Percentiles rank a stretch among this genome's conserved stretches.
These are phyloP conservation scores for Hormaphis cornu DNA, from an alignment of 1,140 invertebrate species.

Conservation along the genomic window DNA sequence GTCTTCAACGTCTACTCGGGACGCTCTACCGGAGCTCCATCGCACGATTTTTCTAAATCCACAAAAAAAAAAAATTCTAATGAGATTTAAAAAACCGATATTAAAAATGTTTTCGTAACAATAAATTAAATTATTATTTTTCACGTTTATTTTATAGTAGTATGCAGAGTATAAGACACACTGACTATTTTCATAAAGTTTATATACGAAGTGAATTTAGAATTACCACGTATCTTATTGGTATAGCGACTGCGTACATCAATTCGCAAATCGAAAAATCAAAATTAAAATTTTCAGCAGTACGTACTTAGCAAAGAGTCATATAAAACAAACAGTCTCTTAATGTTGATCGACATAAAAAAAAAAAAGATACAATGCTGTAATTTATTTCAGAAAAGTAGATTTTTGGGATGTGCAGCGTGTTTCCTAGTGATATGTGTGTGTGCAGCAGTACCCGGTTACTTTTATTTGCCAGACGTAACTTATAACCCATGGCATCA, in stretches of 20 bases:
- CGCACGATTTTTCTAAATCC: no score
- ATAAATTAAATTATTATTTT: no score
- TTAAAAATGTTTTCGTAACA: no score
- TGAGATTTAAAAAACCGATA: no score
- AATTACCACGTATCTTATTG: constrained; percentile 55
- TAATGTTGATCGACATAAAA: background rate
- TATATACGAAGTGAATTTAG: constrained; percentile 64
- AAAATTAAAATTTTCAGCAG: background rate
- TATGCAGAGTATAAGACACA: background rate
- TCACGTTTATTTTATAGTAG: background rate
- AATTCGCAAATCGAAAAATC: background rate
- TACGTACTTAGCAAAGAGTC: background rate
- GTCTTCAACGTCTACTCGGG: no score
- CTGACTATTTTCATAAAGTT: constrained; percentile 39
- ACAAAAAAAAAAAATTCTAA: no score
- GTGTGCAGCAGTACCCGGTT: background rate
- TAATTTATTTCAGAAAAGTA: background rate
- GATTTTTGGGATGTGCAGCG: background rate
- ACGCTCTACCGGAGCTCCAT: no score
- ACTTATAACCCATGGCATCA: background rate
- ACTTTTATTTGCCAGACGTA: background rate
- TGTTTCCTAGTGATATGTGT: background rate
- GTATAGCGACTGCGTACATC: constrained; percentile 50
- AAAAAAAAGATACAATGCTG: no score
- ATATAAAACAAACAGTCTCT: background rate